These are phyloP conservation scores for Cynocephalus volans DNA, from an alignment of 2,113 vertebrate species.

Conservation along the genomic window DNA sequence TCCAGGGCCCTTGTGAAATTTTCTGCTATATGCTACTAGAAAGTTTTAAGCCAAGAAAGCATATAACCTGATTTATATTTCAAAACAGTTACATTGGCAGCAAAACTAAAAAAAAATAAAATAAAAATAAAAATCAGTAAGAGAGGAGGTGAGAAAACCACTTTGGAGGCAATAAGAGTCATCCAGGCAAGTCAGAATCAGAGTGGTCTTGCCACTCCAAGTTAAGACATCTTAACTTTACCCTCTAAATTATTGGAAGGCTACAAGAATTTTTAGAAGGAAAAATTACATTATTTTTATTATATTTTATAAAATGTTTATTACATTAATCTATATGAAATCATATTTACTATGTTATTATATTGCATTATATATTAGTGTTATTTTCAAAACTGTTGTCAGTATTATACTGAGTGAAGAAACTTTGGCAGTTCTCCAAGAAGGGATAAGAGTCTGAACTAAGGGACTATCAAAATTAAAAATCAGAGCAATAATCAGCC, in stretches of 20 bases:
- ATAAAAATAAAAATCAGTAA: background rate
- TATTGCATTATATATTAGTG: background rate
- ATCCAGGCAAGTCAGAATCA: background rate
- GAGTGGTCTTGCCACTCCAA: background rate
- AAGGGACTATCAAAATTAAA: background rate
- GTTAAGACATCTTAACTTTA: background rate
- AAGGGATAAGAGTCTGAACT: background rate
- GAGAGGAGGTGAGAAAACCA: background rate
- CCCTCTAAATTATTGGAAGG: background rate
- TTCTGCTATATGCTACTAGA: background rate
- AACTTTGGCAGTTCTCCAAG: background rate
- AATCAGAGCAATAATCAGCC: too few species aligned
- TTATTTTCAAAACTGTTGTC: background rate
- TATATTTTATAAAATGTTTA: background rate
- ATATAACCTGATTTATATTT: background rate
- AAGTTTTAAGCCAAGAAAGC: background rate
- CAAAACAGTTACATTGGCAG: background rate
- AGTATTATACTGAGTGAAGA: background rate
- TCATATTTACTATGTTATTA: background rate
- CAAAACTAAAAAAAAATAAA: background rate
- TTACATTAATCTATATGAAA: background rate
- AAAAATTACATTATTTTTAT: constrained; percentile 14
- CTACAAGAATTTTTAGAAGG: background rate
- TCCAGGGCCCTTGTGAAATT: background rate
- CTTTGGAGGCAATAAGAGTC: background rate